Evolutionary conservation across 2,797 vertebrate genomes (phyloP).

Genomic region (Euthynnus affinis): DNA sequence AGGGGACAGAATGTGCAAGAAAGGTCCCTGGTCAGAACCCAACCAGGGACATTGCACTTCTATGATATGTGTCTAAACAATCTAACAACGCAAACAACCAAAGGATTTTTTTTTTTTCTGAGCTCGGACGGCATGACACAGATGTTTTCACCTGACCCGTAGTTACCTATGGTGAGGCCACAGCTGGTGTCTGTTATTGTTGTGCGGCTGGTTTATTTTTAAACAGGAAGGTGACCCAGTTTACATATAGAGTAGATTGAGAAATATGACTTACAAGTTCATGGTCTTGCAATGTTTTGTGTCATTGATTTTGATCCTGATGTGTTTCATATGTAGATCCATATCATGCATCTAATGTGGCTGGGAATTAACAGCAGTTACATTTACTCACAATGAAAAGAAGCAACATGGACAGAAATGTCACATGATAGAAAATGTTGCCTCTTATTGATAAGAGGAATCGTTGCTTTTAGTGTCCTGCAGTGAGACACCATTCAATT

Average conservation of each 20-base stretch:
- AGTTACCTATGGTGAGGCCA: conserved; percentile 34
- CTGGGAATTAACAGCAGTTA: background rate
- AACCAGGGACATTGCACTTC: no score
- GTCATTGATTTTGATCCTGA: background rate
- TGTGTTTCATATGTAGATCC: background rate
- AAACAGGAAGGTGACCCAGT: conserved; percentile 43
- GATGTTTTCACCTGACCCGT: conserved; percentile 31
- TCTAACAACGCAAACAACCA: no score
- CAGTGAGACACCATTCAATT: background rate
- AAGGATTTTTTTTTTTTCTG: background rate
- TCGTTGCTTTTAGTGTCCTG: background rate
- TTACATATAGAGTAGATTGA: conserved; percentile 20
- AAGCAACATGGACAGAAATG: background rate
- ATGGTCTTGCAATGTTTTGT: conserved; percentile 14
- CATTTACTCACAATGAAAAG: conserved; percentile 1
- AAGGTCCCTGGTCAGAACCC: no score
- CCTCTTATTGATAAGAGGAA: background rate
- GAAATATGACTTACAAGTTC: background rate
- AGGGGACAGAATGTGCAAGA: no score
- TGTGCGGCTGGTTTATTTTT: conserved; percentile 38
- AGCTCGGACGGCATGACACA: background rate
- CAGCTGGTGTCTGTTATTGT: conserved; percentile 10
- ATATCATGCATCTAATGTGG: background rate
- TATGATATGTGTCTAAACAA: no score
- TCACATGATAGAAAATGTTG: background rate